Base-by-base conservation (phyloP, 2,113 vertebrate species). In the Tachuris rubrigastra region DNA sequence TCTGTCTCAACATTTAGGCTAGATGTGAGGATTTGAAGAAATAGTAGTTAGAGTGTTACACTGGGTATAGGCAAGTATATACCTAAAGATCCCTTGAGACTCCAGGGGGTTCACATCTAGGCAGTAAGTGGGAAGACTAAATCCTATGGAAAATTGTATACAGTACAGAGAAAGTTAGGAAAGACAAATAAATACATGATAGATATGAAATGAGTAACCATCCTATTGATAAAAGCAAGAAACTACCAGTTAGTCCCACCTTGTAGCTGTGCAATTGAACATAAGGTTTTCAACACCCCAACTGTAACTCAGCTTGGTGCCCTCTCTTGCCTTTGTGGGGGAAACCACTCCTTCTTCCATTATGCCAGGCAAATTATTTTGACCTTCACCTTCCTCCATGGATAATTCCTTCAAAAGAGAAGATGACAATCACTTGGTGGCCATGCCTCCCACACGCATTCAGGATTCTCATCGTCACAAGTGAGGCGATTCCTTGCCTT, bases 221-320 rank as follows among this genome's bases (percentile, higher is more conserved):
- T 58, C 20, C 5, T 39, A 20, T 4, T 39, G 27, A 65, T 7
- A 28, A 83, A 76, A 76, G 17, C 27, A 65, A 83, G 86, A 72
- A 78, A 75, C 14, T 8, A 37, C 9, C 12, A 23, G 30, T 39
- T 58, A 46, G 9, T 75, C 33, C 47, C 24, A 44, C 14, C 41
- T 83, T 0, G 0, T 37, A 2, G 0, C 33, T 55, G 23, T 19
- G 6, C 23, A 66, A 27, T 5, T 24, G 18, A 77, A 60, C 30
- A 62, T n/a, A 25, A 59, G 0, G 0, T 76, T 90, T 79, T 85
- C 71, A 79, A 6, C 21, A 60, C 4, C 33, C 5, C 22, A 50
- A 0, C 44, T 71, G 27, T 47, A 8, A 67, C 33, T 28, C 18
- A 4, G 7, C 52, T 84, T 50, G 20, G 11, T 63, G 28, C 13